Evolutionary conservation across 2,797 vertebrate genomes (phyloP).

Genomic region (Buceros bicornis): DNA sequence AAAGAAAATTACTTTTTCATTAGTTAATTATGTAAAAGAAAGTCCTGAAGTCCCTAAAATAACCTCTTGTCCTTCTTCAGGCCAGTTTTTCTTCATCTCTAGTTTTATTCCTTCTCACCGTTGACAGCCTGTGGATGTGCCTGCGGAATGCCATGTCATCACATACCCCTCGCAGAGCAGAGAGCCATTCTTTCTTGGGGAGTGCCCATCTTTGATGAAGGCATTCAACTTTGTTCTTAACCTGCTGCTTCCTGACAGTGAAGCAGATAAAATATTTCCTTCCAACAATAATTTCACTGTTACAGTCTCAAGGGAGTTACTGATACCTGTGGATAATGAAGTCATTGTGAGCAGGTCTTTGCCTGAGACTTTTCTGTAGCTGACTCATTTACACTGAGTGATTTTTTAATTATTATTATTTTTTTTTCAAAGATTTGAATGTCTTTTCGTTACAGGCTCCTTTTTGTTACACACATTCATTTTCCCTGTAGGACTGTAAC

Average conservation of each 20-base stretch:
- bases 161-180: neutral
- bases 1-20: neutral
- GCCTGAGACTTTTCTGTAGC: neutral
- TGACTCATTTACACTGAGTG: conserved; percentile 8
- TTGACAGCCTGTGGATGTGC: neutral
- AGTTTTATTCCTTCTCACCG: neutral
- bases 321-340: conserved; percentile 30
- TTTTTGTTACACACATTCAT: conserved; percentile 9
- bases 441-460: neutral
- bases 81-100: neutral
- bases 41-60: neutral
- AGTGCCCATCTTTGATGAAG: neutral
- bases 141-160: neutral
- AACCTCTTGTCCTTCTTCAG: neutral
- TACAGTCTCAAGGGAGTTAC: conserved; percentile 17
- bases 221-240: conserved; percentile 20
- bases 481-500: neutral
- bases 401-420: neutral
- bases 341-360: conserved; percentile 11
- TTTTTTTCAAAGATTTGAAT: neutral
- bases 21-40: neutral
- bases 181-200: neutral
- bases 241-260: neutral
- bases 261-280: conserved; percentile 39
- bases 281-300: neutral